Base-by-base conservation (phyloP, 2,888 invertebrate genomes). In the Scaptomyza cyrtandrae region DNA sequence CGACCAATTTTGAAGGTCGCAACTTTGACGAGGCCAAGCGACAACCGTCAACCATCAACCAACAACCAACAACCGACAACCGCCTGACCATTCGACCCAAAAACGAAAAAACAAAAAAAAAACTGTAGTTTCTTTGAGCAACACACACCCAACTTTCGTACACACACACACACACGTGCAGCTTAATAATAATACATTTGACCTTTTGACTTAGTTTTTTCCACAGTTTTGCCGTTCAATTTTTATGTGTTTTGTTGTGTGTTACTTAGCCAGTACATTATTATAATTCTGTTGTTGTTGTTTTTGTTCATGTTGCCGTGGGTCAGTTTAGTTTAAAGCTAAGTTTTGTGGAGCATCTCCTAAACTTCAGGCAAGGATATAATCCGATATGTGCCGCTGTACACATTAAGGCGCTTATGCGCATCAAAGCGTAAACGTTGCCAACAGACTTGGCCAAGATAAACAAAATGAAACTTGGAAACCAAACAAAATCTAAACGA, bases 1-100 rank as follows among this genome's bases (percentile, higher is more conserved):
- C 73, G 80, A 61, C 68, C 78, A 80, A 71, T 84, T 83, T 83
- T 81, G 85, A 83, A 83, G 82, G 86, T 86, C 86, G 81, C 59
- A 24, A 57, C 58, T 67, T 64, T 64, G 62, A 68, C 55, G 63
- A 68, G 57, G 69, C 62, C 60, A 63, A 54, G 10, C 67, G 52
- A 62, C 59, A 56, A 71, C 35, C 62, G 46, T 58, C 59, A 53
- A 54, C 61, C 46, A 10, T 11, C 56, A 37, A 33, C 64, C 39
- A n/a, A n/a, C n/a, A n/a, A 71, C 35, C 62, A 48, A 60, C 59
- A 53, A 54, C 61, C 46, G 11, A 14, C 56, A 37, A 33, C 64
- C 39, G 49, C 69, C 83, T 71, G 82, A 72, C 80, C 76, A 75
- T 75, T 82, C 82, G 82, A 78, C 86, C 83, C 80, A 59, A 71